Conservation (phyloP, 30 jellyfish, hydroid and myxozoan species). For the Aurelia sp. region DNA sequence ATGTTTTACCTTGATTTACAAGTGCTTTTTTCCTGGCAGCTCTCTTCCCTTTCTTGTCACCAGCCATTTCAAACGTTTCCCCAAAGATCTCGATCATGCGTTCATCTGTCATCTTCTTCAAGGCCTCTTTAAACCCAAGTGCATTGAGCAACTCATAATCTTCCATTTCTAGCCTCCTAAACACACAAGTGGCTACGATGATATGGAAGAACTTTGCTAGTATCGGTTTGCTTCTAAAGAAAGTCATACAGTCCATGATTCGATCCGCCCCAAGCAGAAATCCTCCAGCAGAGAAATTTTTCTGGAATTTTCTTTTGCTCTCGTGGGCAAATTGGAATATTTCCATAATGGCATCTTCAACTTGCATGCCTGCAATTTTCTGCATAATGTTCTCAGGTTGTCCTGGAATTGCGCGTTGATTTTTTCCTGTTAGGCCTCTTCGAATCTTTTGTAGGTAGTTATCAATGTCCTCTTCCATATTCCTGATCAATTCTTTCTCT, state of each 20-base stretch:
- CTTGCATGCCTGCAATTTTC: constrained; percentile 59
- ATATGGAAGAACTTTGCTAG: constrained; percentile 71
- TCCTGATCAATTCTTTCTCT: constrained; percentile 9
- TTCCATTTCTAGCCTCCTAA: constrained; percentile 62
- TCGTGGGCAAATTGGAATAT: constrained; percentile 33
- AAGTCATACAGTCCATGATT: constrained; percentile 35
- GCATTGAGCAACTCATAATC: constrained; percentile 54
- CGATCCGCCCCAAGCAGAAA: constrained; percentile 10
- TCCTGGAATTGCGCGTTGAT: constrained; percentile 36
- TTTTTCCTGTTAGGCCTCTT: constrained; percentile 47
- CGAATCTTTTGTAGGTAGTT: constrained; percentile 29
- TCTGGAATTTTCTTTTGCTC: background rate
- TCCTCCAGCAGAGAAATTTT: background rate
- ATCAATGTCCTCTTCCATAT: constrained; percentile 40
- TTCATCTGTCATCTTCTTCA: constrained; percentile 60
- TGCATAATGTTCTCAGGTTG: constrained; percentile 40
- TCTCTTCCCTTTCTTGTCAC: too few species aligned
- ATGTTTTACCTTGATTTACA: background rate
- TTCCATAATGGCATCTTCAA: constrained; percentile 50
- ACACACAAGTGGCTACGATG: constrained; percentile 71
- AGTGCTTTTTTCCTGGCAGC: background rate
- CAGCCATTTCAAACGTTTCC: background rate
- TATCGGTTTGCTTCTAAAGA: constrained; percentile 37
- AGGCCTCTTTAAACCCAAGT: constrained; percentile 74
- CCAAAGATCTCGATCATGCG: constrained; percentile 23